Percentiles rank a stretch among this genome's conserved stretches.
Evolutionary conservation across 2,888 invertebrate genomes (phyloP).

Genomic region (Furcula furcula): DNA sequence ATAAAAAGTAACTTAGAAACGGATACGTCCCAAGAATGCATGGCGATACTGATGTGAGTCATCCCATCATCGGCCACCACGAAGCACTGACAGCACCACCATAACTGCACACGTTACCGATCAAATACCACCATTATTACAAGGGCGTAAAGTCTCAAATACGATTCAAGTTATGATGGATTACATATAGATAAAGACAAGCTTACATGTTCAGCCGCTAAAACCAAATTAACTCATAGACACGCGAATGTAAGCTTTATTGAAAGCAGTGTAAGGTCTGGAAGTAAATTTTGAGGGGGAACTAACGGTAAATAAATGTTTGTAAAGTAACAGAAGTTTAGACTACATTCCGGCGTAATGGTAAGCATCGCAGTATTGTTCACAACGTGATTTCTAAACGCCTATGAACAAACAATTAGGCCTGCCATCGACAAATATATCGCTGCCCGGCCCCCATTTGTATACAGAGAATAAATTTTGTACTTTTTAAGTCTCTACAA

Average conservation of each 20-base stretch:
- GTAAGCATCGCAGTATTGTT: constrained; percentile 52
- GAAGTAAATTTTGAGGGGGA: constrained; percentile 13
- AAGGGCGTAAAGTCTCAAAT: constrained; percentile 25
- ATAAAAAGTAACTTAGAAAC: constrained; percentile 57
- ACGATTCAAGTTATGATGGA: constrained; percentile 31
- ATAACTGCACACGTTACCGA: constrained; percentile 25
- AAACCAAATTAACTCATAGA: constrained; percentile 32
- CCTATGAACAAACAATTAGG: constrained; percentile 49
- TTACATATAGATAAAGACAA: constrained; percentile 41
- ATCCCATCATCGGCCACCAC: constrained; percentile 71
- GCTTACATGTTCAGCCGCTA: constrained; percentile 36
- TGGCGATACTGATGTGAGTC: constrained; percentile 66
- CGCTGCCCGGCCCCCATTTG: constrained; percentile 2
- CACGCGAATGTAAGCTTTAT: constrained; percentile 25
- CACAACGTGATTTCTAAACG: constrained; percentile 43
- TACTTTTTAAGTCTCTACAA: background rate
- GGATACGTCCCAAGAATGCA: constrained; percentile 73
- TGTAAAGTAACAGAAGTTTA: constrained; percentile 54
- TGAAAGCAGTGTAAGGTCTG: constrained; percentile 8
- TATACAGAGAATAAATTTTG: constrained; percentile 3
- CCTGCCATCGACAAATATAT: constrained; percentile 4
- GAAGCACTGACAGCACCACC: constrained; percentile 45
- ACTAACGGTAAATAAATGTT: constrained; percentile 12
- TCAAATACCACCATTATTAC: constrained; percentile 33
- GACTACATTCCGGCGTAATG: constrained; percentile 67